Conservation (phyloP, 1,140 invertebrate species). For the Camponotus pennsylvanicus region DNA sequence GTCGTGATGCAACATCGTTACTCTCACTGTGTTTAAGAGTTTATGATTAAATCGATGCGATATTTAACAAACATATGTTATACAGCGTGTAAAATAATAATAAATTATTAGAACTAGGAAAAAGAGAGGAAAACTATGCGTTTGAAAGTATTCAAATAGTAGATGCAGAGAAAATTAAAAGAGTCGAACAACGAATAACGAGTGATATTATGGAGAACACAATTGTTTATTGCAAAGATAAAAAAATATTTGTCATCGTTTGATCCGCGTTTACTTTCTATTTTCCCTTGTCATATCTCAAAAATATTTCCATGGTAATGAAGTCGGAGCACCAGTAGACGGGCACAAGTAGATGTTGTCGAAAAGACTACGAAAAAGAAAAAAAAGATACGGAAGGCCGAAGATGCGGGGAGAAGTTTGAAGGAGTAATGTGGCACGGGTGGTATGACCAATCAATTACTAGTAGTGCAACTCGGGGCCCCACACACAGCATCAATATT, state of each 20-base stretch:
- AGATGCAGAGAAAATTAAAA: neutral
- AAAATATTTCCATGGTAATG: neutral
- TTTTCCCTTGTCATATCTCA: neutral
- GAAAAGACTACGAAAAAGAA: conserved; percentile 62
- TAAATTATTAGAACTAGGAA: too few relatives aligned
- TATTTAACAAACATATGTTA: too few relatives aligned
- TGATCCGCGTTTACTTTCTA: neutral
- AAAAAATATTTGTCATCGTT: neutral
- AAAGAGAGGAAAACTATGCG: too few relatives aligned
- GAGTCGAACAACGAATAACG: neutral
- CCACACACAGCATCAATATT: conserved; percentile 81
- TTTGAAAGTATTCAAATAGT: too few relatives aligned
- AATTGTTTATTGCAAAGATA: neutral
- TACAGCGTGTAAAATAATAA: too few relatives aligned
- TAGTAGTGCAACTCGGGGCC: conserved; percentile 80
- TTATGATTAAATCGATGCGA: too few relatives aligned
- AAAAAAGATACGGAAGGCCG: conserved; percentile 74
- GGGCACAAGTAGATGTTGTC: conserved; percentile 35
- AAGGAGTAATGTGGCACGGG: conserved; percentile 79
- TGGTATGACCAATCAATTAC: conserved; percentile 83
- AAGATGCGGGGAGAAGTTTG: conserved; percentile 75
- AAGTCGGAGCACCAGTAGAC: neutral
- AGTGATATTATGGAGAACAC: neutral
- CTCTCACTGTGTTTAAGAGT: too few relatives aligned
- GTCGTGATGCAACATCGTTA: too few relatives aligned